These are phyloP conservation scores for Tetragnatha montana DNA, from an alignment of 2,888 invertebrate species.

Conservation along the genomic window DNA sequence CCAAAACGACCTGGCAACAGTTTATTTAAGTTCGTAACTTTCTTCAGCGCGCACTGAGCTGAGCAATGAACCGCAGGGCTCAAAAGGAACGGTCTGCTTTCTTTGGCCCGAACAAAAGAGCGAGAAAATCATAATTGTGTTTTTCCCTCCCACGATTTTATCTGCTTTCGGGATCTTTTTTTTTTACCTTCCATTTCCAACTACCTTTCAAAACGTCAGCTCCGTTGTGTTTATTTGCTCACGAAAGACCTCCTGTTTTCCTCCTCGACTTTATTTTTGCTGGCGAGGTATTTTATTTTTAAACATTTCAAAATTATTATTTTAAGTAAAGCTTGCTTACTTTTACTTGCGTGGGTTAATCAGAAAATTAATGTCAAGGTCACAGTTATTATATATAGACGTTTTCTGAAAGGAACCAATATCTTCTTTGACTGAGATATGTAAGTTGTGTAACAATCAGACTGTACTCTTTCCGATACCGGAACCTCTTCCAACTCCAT, in stretches of 20 bases:
- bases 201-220: background rate
- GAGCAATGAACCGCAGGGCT: constrained; percentile 22
- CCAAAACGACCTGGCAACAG: background rate
- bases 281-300: background rate
- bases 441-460: background rate
- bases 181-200: constrained; percentile 27
- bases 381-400: no score
- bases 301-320: no score
- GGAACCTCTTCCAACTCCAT: background rate
- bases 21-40: background rate
- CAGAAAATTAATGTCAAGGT: no score
- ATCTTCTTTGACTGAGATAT: no score
- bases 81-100: constrained; percentile 20
- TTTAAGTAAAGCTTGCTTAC: no score
- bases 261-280: constrained; percentile 5
- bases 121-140: constrained; percentile 18
- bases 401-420: no score
- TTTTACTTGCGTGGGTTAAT: no score
- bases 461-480: background rate
- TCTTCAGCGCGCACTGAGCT: background rate
- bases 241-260: constrained; percentile 19
- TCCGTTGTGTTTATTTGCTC: background rate
- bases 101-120: constrained; percentile 36
- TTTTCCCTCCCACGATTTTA: constrained; percentile 57
- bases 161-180: constrained; percentile 32